These are phyloP conservation scores for Cephalopholis sonnerati DNA, from an alignment of 2,113 vertebrate species.

Conservation along the genomic window DNA sequence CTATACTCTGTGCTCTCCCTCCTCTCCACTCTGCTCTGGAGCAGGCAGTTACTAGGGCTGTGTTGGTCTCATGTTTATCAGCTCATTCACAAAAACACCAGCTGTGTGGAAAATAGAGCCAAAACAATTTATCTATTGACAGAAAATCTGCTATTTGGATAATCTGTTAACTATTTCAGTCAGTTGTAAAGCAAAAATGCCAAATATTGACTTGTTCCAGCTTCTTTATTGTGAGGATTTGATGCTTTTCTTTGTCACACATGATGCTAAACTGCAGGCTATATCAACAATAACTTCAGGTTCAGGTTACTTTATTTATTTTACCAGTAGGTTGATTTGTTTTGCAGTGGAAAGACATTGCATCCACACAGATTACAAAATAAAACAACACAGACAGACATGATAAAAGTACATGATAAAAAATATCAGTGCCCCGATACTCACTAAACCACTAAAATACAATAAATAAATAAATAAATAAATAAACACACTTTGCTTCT, in stretches of 20 bases:
- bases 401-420: too few species aligned
- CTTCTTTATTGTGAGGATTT: neutral
- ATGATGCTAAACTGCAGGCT: neutral
- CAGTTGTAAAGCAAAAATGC: neutral
- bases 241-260: neutral
- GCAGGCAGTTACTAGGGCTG: slow-evolving; percentile 79
- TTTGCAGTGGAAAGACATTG: too few species aligned
- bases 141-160: neutral
- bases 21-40: slow-evolving; percentile 80
- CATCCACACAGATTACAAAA: too few species aligned
- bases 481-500: too few species aligned
- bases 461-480: too few species aligned
- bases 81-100: slow-evolving; percentile 29
- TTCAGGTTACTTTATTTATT: too few species aligned
- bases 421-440: too few species aligned
- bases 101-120: neutral
- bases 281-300: too few species aligned
- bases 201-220: neutral
- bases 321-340: too few species aligned
- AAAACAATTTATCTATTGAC: neutral
- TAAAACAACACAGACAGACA: too few species aligned
- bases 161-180: neutral
- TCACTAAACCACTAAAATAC: too few species aligned
- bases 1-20: slow-evolving; percentile 75
- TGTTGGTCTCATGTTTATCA: slow-evolving; percentile 78